phyloP scores from a whole-genome alignment of 2,888 invertebrate genomes.

The Elgonia sp. region DNA sequence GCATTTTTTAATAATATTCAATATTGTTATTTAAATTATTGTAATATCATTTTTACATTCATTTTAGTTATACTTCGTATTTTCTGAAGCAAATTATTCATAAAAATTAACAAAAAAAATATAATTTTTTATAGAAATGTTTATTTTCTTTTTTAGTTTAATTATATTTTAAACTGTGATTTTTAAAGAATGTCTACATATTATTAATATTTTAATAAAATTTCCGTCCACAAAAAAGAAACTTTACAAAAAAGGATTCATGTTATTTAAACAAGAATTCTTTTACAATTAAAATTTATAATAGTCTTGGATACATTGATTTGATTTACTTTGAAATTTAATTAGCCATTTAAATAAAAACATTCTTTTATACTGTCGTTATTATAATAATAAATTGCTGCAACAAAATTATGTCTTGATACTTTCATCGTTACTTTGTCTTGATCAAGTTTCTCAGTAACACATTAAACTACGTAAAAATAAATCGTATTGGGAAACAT shows the following conservation, averaged over 20 bases:
- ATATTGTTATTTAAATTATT: no score
- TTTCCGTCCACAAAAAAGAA: not conserved
- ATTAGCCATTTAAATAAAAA: constrained; percentile 4
- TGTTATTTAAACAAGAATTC: not conserved
- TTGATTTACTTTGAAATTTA: not conserved
- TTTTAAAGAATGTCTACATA: no score
- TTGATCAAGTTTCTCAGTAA: constrained; percentile 9
- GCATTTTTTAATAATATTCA: no score
- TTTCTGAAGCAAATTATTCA: no score
- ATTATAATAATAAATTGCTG: not conserved
- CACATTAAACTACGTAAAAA: not conserved
- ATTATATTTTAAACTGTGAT: no score
- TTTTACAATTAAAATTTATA: not conserved
- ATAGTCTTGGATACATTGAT: not conserved
- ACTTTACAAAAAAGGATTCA: not conserved
- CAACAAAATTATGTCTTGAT: constrained; percentile 1
- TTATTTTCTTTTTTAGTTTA: no score
- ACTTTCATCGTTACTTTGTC: not conserved
- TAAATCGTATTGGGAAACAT: not conserved
- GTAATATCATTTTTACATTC: no score
- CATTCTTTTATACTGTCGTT: not conserved
- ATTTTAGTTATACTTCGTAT: no score
- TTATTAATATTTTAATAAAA: not conserved
- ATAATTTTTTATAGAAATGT: no score
- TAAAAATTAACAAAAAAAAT: no score